Conservation (phyloP, 2,888 invertebrate genomes). For the Empis stercorea region DNA sequence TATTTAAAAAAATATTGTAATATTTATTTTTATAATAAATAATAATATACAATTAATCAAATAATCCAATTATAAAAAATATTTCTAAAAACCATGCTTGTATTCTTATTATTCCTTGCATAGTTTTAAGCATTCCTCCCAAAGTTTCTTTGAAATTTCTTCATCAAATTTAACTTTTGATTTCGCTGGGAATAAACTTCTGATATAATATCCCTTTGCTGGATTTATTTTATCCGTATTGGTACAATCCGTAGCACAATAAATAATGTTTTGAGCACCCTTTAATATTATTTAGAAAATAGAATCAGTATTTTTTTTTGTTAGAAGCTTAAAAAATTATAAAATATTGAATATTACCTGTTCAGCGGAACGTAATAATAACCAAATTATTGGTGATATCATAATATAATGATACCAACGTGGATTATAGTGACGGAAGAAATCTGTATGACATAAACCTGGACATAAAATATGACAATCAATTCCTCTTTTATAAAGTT, state of each 20-base stretch:
- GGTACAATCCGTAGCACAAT: slow-evolving; percentile 54
- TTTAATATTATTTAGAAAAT: too few relatives aligned
- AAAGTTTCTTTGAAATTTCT: slow-evolving; percentile 49
- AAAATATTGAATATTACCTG: slow-evolving; percentile 41
- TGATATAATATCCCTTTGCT: slow-evolving; percentile 59
- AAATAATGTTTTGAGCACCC: slow-evolving; percentile 69
- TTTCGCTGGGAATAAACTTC: slow-evolving; percentile 53
- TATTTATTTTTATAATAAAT: too few relatives aligned
- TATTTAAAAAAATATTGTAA: too few relatives aligned
- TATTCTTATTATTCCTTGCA: slow-evolving; percentile 13
- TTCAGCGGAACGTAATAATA: slow-evolving; percentile 57
- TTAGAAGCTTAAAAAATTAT: too few relatives aligned
- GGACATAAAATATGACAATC: slow-evolving; percentile 61
- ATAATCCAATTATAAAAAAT: too few relatives aligned
- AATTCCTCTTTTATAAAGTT: slow-evolving; percentile 49
- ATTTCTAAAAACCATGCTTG: too few relatives aligned
- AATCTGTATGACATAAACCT: slow-evolving; percentile 43
- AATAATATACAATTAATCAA: too few relatives aligned
- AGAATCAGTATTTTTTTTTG: slow-evolving; percentile 1
- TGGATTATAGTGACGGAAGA: slow-evolving; percentile 47
- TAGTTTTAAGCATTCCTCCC: slow-evolving; percentile 53
- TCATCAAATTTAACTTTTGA: slow-evolving; percentile 49
- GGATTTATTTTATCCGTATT: slow-evolving; percentile 24
- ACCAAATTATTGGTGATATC: slow-evolving; percentile 53
- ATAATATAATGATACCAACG: slow-evolving; percentile 62